Evolutionary conservation across 2,888 invertebrate species (phyloP), one percentile per base, ranked within the genome.

Genomic region (Idaea straminata): DNA sequence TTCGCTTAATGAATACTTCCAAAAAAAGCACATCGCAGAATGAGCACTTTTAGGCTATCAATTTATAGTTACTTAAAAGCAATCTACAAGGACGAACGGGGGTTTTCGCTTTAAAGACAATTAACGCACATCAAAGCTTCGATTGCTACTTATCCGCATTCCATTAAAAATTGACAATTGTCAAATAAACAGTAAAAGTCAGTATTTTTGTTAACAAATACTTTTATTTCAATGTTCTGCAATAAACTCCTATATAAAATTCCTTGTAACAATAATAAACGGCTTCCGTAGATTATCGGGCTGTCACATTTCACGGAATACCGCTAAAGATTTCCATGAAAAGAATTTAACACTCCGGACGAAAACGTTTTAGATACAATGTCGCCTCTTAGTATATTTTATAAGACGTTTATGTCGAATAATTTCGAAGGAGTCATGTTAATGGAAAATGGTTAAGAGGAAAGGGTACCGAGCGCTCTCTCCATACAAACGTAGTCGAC

Each of bases 161-260:
- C 13, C 47, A 13, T 47, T 84, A 85, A 84, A 83, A 78, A 84
- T 83, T 83, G 80, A 82, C 75, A 74, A 74, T 75, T 77, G 76
- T 47, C 47, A 47, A 47, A 47, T 47, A 7, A 47, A 47, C 6
- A 13, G 4, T 47, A 47, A 7, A 76, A 69, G 78, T 76, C 77
- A 80, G 47, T 7, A 5, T 47, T 47, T 13, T 7, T 47, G 70
- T 72, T 69, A 75, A 75, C 69, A 69, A 71, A 64, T 66, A 62
- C 71, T 65, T 71, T 72, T 77, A 75, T 72, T 69, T 71, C 74
- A 74, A 71, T 65, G 36, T 70, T 69, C 69, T 13, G 47, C 13
- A 47, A 47, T 47, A 47, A 47, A 47, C 47, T 47, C 13, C 13
- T 47, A 47, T 10, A 47, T 47, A 47, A 47, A 47, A 47, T 47